These are phyloP conservation scores for Ophiodon elongatus DNA, from an alignment of 2,113 vertebrate genomes.

Conservation along the genomic window DNA sequence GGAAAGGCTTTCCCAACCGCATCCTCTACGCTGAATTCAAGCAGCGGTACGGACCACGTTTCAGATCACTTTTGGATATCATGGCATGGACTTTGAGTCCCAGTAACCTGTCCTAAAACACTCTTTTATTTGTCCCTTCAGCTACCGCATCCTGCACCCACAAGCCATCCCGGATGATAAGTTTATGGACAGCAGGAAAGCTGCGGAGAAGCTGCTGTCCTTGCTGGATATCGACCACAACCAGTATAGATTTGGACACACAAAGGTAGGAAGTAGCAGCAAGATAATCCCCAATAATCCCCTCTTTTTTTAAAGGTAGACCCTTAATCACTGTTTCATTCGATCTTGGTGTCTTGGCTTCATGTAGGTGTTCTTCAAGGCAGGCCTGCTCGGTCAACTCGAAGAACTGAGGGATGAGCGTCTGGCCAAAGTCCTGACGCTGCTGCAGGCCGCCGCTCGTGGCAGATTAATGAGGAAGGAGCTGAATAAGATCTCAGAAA, in stretches of 20 bases:
- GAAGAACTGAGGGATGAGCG: slow-evolving; percentile 93
- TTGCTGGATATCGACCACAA: slow-evolving; percentile 87
- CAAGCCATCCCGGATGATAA: slow-evolving; percentile 93
- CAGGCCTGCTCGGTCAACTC: slow-evolving; percentile 90
- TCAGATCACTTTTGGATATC: background rate
- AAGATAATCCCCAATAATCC: background rate
- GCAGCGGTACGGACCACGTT: slow-evolving; percentile 81
- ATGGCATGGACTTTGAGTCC: background rate
- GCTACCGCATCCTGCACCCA: slow-evolving; percentile 95
- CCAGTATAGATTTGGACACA: slow-evolving; percentile 90
- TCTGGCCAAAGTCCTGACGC: slow-evolving; percentile 90
- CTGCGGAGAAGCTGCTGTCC: slow-evolving; percentile 87
- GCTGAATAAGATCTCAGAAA: slow-evolving; percentile 86
- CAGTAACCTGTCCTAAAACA: background rate
- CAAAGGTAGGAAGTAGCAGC: slow-evolving; percentile 81
- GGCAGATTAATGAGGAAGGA: slow-evolving; percentile 91
- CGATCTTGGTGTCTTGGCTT: background rate
- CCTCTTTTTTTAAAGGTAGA: too few species aligned
- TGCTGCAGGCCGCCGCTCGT: slow-evolving; percentile 90
- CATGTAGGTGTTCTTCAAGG: slow-evolving; percentile 94
- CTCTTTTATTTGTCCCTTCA: slow-evolving; percentile 54
- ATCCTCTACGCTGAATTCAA: slow-evolving; percentile 88
- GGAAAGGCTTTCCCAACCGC: slow-evolving; percentile 90
- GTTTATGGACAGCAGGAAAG: slow-evolving; percentile 94
- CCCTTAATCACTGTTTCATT: background rate